Evolutionary conservation across 2,113 vertebrate species (phyloP).

Genomic region (Trogon melanurus): DNA sequence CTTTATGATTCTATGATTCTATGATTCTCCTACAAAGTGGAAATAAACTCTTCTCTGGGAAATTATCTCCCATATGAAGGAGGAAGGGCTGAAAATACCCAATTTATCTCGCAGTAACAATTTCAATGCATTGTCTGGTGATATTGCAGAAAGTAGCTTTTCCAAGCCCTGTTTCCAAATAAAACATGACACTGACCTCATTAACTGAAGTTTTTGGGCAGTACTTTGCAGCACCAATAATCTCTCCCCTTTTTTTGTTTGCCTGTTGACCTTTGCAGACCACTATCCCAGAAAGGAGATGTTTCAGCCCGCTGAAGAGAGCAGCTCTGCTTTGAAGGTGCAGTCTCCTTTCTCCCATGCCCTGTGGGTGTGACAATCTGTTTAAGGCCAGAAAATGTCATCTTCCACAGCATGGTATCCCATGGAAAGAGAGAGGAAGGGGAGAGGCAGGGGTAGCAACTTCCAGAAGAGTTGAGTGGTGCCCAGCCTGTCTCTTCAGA

Average conservation of each 20-base stretch:
- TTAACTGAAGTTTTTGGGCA: neutral
- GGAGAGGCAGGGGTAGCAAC: neutral
- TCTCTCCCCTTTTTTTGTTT: neutral
- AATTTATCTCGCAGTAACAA: neutral
- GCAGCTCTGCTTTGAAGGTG: neutral
- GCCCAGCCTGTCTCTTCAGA: neutral
- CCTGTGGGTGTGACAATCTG: neutral
- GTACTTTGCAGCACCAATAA: neutral
- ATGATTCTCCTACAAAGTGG: neutral
- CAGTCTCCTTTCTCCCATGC: neutral
- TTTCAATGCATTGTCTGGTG: neutral
- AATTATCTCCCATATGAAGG: neutral
- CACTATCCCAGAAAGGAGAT: neutral
- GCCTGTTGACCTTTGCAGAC: neutral
- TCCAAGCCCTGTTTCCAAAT: neutral
- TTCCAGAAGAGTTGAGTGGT: rapidly evolving
- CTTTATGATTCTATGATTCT: too few species aligned
- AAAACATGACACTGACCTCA: neutral
- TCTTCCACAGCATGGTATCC: neutral
- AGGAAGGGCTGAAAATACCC: neutral
- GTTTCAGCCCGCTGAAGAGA: neutral
- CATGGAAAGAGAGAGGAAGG: neutral
- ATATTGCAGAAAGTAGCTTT: neutral
- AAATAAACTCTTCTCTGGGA: neutral
- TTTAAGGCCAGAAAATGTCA: neutral